Base-by-base conservation (phyloP, 2,113 vertebrate species). In the Anas platyrhynchos region DNA sequence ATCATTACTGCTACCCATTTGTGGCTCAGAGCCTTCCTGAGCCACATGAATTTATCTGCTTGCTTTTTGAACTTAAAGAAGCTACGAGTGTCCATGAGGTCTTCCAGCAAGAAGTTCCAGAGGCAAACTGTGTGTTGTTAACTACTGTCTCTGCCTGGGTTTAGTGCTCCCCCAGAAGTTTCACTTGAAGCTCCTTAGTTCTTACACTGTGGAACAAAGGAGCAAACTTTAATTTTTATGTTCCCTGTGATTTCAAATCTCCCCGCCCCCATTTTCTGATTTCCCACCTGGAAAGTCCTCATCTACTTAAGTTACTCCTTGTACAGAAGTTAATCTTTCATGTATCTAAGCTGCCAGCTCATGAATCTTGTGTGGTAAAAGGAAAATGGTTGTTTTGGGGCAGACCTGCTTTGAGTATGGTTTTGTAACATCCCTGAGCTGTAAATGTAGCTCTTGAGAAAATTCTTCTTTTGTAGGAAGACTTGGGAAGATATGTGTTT, bases 1-100 rank as follows among this genome's bases (percentile, higher is more conserved):
- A 31, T 25, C 1, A 0, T 38, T 18, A 11, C 31, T 50, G 2
- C 44, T 3, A 12, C 21, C 46, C 61, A 2, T 48, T 11, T 73
- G 26, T 48, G 22, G 38, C 52, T 77, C 0, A 0, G 46, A 73
- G 38, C 66, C 31, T 83, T 90, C 54, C 46, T 61, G 52, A 72
- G 21, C 48, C 23, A 9, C 0, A 0, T 8, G 23, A 34, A n/a
- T 50, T 46, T 41, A 27, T 59, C 54, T 43, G 3, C 43, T 72
- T 88, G 48, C 3, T 17, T 66, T 67, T 66, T 72, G 58, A 72
- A 46, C 8, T 34, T 54, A 7, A 0, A 0, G 26, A 54, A 66
- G 29, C 58, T 66, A 54, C 0, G 2, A 66, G 36, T 20, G 46
- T 12, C 62, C 44, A 9, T 11, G 38, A 29, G 17, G 36, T 36